Base-by-base conservation (phyloP, 2,113 vertebrate genomes). In the Xyliphius kryptos region DNA sequence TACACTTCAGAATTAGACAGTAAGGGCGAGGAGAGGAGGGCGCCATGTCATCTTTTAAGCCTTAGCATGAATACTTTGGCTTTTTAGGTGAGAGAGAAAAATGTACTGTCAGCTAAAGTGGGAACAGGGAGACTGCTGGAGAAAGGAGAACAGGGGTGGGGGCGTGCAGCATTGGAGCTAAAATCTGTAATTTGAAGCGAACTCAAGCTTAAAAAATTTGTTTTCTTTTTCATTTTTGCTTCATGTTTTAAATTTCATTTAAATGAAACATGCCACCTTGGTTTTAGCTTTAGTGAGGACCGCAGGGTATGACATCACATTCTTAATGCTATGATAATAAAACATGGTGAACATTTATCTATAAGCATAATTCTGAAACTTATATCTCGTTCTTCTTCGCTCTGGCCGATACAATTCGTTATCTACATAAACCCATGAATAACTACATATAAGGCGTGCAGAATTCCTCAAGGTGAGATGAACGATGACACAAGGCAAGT, bases 1-100 rank as follows among this genome's bases (percentile, higher is more conserved):
- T 78, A 78, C 72, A 78, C 74, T 82, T 79, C 68, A 77, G 74
- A 78, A 79, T 80, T 80, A 79, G 78, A 82, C 76, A 79, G 78
- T 71, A 60, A 64, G n/a, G 43, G 26, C 70, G 63, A 62, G 61
- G 37, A 40, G 38, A 22, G 49, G 47, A 41, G 61, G 62, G 46
- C 5, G 8, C 14, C 40, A 40, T 32, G 46, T 69, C 62, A 55
- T 76, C 60, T 64, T 61, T 74, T 53, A 53, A 74, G 44, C 19
- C 3, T 66, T 70, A 50, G 26, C 21, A 58, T 56, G 56, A 60
- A 54, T 68, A 44, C 63, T 65, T 40, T 26, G 53, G 63, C 53
- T 40, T 65, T 65, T 65, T 56, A 65, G 52, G 53, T 20, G 62
- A 13, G 40, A 51, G 55, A 52, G 16, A 63, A 63, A 67, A 75